Conservation (phyloP, 2,113 vertebrate species). For the Brienomyrus brachyistius region DNA sequence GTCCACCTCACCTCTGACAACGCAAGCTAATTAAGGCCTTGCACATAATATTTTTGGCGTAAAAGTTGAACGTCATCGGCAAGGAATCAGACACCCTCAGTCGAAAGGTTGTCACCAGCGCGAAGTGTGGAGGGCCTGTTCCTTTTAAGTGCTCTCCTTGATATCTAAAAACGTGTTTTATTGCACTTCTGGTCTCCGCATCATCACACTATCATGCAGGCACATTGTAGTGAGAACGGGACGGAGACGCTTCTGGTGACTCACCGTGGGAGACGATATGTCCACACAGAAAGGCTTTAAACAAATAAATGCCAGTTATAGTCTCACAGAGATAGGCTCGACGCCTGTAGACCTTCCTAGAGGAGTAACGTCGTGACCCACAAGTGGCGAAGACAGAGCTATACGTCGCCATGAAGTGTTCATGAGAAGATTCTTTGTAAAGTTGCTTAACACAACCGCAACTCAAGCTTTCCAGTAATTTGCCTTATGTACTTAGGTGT, state of each 20-base stretch:
- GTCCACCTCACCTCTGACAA: not conserved
- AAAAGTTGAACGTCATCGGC: not conserved
- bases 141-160: not conserved
- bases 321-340: not conserved
- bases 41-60: not conserved
- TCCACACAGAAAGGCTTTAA: not conserved
- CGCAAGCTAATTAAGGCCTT: not conserved
- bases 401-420: not conserved
- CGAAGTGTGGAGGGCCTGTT: not conserved
- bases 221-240: not conserved
- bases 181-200: not conserved
- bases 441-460: not conserved
- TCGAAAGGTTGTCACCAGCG: not conserved
- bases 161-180: conserved; percentile 8
- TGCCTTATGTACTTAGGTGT: not conserved
- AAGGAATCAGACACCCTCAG: not conserved
- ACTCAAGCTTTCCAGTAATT: not conserved
- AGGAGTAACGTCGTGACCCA: not conserved
- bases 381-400: not conserved
- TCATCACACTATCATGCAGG: conserved; percentile 2
- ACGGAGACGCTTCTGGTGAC: not conserved
- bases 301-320: conserved; percentile 6
- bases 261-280: not conserved
- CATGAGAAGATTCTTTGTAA: not conserved
- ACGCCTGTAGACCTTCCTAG: not conserved